Evolutionary conservation across 2,113 vertebrate species (phyloP).

Genomic region (Aplodontia rufa): DNA sequence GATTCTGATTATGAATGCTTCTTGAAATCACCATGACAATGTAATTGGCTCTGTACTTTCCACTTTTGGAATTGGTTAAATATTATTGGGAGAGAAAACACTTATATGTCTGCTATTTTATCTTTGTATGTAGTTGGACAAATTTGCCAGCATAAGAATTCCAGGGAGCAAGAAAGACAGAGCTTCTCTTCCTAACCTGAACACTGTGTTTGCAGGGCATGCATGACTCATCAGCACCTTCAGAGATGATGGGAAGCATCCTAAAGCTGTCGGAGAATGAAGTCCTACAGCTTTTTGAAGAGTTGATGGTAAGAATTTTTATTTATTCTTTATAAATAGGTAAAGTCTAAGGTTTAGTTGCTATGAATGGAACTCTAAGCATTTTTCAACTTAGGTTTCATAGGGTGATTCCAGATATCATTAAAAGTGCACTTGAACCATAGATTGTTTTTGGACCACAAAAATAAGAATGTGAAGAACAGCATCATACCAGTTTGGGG

Average conservation of each 20-base stretch:
- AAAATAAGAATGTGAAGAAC: slow-evolving; percentile 2
- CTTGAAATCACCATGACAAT: neutral
- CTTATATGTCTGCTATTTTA: slow-evolving; percentile 46
- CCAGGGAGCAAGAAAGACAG: slow-evolving; percentile 92
- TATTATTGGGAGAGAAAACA: neutral
- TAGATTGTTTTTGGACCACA: neutral
- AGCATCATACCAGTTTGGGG: neutral
- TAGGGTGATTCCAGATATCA: neutral
- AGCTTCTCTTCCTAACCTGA: slow-evolving; percentile 84
- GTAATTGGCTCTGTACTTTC: neutral
- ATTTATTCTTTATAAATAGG: neutral
- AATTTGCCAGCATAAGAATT: slow-evolving; percentile 93
- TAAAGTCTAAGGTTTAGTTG: neutral
- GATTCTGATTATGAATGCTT: neutral
- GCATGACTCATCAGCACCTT: slow-evolving; percentile 80
- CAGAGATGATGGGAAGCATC: slow-evolving; percentile 85
- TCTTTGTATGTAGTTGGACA: slow-evolving; percentile 88
- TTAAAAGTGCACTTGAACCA: neutral
- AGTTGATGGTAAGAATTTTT: slow-evolving; percentile 92
- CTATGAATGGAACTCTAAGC: neutral
- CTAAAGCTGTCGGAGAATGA: slow-evolving; percentile 90
- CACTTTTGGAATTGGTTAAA: neutral
- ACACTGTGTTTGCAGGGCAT: slow-evolving; percentile 77
- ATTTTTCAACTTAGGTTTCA: neutral
- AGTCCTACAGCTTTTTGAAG: slow-evolving; percentile 92